A percentile compares a stretch with the other conserved stretches of the same genome.
Conservation (phyloP, 2,113 vertebrate genomes). For the Cricetomys ansorgei region DNA sequence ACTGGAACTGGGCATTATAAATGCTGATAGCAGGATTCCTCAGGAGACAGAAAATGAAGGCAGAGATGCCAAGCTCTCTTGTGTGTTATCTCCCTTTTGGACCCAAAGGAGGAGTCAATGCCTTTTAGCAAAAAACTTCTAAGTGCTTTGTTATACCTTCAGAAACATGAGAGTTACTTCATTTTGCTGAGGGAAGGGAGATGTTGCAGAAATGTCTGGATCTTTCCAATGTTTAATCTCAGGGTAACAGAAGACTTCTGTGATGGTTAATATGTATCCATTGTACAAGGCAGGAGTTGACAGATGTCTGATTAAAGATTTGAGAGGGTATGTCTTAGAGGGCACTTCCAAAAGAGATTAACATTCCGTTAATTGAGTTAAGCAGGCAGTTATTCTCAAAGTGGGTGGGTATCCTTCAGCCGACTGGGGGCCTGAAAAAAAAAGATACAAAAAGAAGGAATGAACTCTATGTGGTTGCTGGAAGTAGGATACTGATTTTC, state of each 20-base stretch:
- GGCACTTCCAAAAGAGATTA: neutral
- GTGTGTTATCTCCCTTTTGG: neutral
- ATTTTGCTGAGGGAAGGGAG: neutral
- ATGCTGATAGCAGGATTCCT: neutral
- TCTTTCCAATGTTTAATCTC: neutral
- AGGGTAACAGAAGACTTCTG: neutral
- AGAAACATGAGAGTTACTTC: neutral
- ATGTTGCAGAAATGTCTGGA: neutral
- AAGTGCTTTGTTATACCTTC: neutral
- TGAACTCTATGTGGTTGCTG: neutral
- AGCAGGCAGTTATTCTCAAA: neutral
- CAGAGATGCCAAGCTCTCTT: neutral
- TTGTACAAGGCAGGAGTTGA: neutral
- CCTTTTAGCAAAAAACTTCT: neutral
- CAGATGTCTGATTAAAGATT: neutral
- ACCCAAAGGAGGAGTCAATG: neutral
- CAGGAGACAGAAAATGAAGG: neutral
- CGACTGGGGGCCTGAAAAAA: neutral
- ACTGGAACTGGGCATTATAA: neutral
- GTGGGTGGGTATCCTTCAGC: neutral
- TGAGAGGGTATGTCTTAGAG: neutral
- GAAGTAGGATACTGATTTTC: neutral
- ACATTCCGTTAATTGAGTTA: neutral
- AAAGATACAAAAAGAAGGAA: neutral
- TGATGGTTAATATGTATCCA: neutral